These are phyloP conservation scores for cattle (Bos taurus) DNA, from an alignment of 2,113 vertebrate genomes.

Conservation along the genomic window ARS-UCD2.0 NC_037349.1:12935501-12936000, in stretches of 20 bases:
- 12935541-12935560: not conserved
- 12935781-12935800: not conserved
- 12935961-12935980: not conserved
- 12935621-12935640: not conserved
- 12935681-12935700: not conserved
- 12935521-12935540: not conserved
- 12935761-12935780: not conserved
- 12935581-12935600: not conserved
- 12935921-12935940: not conserved
- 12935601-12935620: not conserved
- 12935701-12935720: not conserved
- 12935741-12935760: not conserved
- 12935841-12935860: not conserved
- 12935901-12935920: not conserved
- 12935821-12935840: not conserved
- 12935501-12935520: not conserved
- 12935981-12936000: not conserved
- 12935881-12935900: not conserved
- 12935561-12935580: not conserved
- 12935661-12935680: not conserved
- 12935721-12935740: not conserved
- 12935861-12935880: not conserved
- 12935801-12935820: not conserved
- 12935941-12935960: not conserved
- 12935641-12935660: not conserved